phyloP scores from a whole-genome alignment of 2,797 vertebrate genomes.

The Percopsis omiscomaycus region DNA sequence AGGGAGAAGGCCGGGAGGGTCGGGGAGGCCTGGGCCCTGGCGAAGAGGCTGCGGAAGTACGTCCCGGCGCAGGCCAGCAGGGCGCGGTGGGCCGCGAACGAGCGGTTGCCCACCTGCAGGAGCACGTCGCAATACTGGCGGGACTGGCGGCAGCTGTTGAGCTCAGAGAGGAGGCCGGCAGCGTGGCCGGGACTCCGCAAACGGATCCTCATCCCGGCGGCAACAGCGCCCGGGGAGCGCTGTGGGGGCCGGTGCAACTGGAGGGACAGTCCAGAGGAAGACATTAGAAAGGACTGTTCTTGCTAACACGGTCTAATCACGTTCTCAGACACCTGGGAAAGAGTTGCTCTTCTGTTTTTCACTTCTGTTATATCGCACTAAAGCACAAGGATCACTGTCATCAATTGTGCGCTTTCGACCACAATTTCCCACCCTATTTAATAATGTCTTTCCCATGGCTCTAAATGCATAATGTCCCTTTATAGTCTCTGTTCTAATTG shows the following conservation, averaged over 20 bases:
- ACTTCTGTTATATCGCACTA: too few relatives aligned
- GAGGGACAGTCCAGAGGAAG: neutral
- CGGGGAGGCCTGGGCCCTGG: slow-evolving; percentile 59
- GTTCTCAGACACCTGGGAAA: too few relatives aligned
- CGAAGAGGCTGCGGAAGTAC: slow-evolving; percentile 91
- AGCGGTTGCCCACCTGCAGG: slow-evolving; percentile 88
- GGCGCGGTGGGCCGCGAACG: slow-evolving; percentile 90
- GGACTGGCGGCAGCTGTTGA: slow-evolving; percentile 90
- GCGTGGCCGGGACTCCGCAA: slow-evolving; percentile 91
- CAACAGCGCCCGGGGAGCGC: slow-evolving; percentile 62
- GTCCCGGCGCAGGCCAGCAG: slow-evolving; percentile 88
- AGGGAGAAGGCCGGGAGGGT: slow-evolving; percentile 81
- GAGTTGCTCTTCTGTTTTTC: too few relatives aligned
- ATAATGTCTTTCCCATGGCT: too few relatives aligned
- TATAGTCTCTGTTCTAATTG: too few relatives aligned
- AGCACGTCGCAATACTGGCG: slow-evolving; percentile 92
- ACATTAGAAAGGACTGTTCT: neutral
- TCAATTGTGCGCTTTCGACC: too few relatives aligned
- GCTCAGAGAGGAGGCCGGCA: slow-evolving; percentile 88
- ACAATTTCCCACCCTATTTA: too few relatives aligned
- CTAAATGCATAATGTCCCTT: too few relatives aligned
- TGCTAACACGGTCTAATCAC: too few relatives aligned
- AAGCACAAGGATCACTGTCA: too few relatives aligned
- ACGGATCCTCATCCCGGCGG: slow-evolving; percentile 93
- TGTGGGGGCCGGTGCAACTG: slow-evolving; percentile 43